Evolutionary conservation across 2,888 invertebrate genomes (phyloP), one percentile per base, ranked within the genome.

Genomic region (Calliscelio sp.): DNA sequence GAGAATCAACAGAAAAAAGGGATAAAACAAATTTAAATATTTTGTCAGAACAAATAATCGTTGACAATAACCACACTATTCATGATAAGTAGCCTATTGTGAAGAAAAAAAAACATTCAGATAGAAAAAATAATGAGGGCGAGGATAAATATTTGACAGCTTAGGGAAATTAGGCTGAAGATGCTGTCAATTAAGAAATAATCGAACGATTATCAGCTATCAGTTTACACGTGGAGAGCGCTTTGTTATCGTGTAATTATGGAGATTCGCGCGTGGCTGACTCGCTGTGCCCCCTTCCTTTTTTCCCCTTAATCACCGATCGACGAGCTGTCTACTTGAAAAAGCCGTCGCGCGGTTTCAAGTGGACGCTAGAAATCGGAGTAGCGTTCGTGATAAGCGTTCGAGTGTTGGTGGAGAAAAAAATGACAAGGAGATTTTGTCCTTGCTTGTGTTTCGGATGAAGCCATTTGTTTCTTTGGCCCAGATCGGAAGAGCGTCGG

Each of bases 211-310:
- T 65, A 65, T 65, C 46, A 49, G 18, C 32, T 28, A 65, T 49
- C 65, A 49, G 20, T 65, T 65, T 46, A 49, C 65, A 65, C 20
- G 63, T 35, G 44, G 16, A 25, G 44, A 63, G 18, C 63, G 49
- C 20, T 65, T 65, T 65, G 65, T 65, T 49, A 32, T 11, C 49
- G 49, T 49, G 53, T 74, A 74, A 74, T 74, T 74, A 74, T 63
- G 74, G 63, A 63, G 61, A 74, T 63, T 63, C 24, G 63, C 61
- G 63, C 63, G 74, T 63, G 74, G 49, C 53, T 59, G 63, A 28
- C 53, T 63, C 28, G 57, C 46, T 44, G 22, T 6, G 35, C 46
- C 53, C 14, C 49, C n/a, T 6, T 25, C 25, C 24, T 32, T 57
- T 61, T 73, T 63, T 44, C 41, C 74, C 35, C 44, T 65, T 55